Evolutionary conservation across 64 coral and sea anemone genomes (phyloP).

Genomic region (Anthopleura sola): DNA sequence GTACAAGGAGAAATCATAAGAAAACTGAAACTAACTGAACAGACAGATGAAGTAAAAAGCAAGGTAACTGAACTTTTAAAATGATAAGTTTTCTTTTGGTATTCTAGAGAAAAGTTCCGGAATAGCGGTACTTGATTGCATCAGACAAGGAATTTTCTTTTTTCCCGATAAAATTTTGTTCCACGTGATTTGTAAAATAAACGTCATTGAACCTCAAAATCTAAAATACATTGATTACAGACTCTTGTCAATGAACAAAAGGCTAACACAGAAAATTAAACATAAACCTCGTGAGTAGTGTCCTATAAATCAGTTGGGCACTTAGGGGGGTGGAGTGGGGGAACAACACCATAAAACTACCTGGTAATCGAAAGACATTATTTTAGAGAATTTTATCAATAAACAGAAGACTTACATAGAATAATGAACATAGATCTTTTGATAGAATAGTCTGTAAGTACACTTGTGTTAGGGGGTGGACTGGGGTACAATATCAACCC

Average conservation of each 20-base stretch:
- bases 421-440: too few relatives aligned
- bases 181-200: neutral
- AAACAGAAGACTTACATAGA: too few relatives aligned
- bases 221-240: too few relatives aligned
- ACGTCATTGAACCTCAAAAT: neutral
- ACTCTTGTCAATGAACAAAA: too few relatives aligned
- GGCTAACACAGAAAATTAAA: too few relatives aligned
- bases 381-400: too few relatives aligned
- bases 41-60: slow-evolving; percentile 95
- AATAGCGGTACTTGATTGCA: neutral
- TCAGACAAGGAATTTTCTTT: neutral
- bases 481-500: neutral
- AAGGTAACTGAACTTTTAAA: slow-evolving; percentile 55
- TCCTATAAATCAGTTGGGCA: too few relatives aligned
- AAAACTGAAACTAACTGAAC: slow-evolving; percentile 70
- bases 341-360: too few relatives aligned
- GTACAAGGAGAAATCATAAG: slow-evolving; percentile 77
- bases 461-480: neutral
- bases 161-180: neutral
- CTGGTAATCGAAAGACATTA: too few relatives aligned
- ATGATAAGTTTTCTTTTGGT: neutral
- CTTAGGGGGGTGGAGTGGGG: too few relatives aligned
- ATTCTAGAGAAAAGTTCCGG: neutral
- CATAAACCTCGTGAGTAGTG: too few relatives aligned
- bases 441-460: neutral